Base-by-base conservation (phyloP, 2,888 invertebrate species). In the Dicycla oo region DNA sequence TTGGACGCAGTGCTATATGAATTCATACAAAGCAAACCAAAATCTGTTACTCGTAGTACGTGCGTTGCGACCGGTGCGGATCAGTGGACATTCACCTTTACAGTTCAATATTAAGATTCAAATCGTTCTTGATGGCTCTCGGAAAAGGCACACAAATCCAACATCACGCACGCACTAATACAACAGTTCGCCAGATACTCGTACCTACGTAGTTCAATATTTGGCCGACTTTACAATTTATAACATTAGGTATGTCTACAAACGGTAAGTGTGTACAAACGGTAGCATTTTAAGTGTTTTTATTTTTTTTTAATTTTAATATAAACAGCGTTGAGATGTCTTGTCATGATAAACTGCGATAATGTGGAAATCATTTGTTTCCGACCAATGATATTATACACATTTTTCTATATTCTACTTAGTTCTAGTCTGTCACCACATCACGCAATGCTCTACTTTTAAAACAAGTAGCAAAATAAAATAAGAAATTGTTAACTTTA, bases 291-390 rank as follows among this genome's bases (percentile, higher is more conserved):
- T 7, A 23, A 51, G 11, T 23, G 43, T 20, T n/a, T 51, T 4
- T 23, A 23, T 43, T 43, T 43, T 57, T 45, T 56, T 20, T 2
- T n/a, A n/a, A 6, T 30, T 30, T 30, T 30, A n/a, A n/a, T 30
- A 66, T 11, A 15, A 45, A 38, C n/a, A 58, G 23, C 0, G 20
- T 30, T 23, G 34, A 20, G 23, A 73, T 45, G 23, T 68, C 11
- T 13, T 38, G 20, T 58, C 51, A 69, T 77, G 78, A 77, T 51
- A 58, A 68, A n/a, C 38, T 26, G 43, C 43, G 51, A 57, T 51
- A 57, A 77, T 47, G 78, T 77, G 45, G 38, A 73, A 73, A 47
- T 57, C 30, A 20, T 51, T 57, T 40, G 23, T 47, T 77, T 69
- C 57, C 69, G 73, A 58, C n/a, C n/a, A n/a, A n/a, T n/a, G n/a